phyloP scores from a whole-genome alignment of 2,888 invertebrate genomes.

The Taphrorychus bicolor region DNA sequence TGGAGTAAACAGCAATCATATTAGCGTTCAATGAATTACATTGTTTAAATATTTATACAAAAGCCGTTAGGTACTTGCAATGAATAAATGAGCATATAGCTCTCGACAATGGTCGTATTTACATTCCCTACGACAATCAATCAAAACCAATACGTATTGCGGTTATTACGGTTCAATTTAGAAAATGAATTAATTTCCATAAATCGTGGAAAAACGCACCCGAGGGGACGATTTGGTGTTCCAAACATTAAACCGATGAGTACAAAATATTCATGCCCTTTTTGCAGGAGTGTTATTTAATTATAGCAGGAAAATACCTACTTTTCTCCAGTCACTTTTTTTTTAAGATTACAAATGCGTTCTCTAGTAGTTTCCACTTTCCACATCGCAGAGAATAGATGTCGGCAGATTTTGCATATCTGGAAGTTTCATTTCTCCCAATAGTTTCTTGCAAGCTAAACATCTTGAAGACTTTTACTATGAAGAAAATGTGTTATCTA shows the following conservation, averaged over 20 bases:
- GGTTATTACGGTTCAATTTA: slow-evolving; percentile 32
- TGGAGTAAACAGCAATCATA: slow-evolving; percentile 19
- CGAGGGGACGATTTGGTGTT: neutral
- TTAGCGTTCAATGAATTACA: slow-evolving; percentile 7
- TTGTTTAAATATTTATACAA: slow-evolving; percentile 8
- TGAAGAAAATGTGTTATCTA: no score
- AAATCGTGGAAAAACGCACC: slow-evolving; percentile 17
- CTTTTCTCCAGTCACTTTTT: no score
- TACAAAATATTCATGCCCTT: neutral
- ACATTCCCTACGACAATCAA: slow-evolving; percentile 20
- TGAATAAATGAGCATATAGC: slow-evolving; percentile 12
- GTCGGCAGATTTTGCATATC: no score
- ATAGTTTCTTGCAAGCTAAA: no score
- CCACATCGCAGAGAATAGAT: no score
- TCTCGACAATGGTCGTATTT: slow-evolving; percentile 10
- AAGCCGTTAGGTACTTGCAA: slow-evolving; percentile 16
- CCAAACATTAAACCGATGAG: neutral
- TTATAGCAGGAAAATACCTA: no score
- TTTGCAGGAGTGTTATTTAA: no score
- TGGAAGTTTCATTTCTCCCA: no score
- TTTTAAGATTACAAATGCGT: neutral
- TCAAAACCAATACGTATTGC: slow-evolving; percentile 34
- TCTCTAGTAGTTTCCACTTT: no score
- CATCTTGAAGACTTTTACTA: no score
- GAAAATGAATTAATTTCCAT: slow-evolving; percentile 38